Evolutionary conservation across 2,113 vertebrate genomes (phyloP), one percentile per base, ranked within the genome.

Genomic region (Uria lomvia): DNA sequence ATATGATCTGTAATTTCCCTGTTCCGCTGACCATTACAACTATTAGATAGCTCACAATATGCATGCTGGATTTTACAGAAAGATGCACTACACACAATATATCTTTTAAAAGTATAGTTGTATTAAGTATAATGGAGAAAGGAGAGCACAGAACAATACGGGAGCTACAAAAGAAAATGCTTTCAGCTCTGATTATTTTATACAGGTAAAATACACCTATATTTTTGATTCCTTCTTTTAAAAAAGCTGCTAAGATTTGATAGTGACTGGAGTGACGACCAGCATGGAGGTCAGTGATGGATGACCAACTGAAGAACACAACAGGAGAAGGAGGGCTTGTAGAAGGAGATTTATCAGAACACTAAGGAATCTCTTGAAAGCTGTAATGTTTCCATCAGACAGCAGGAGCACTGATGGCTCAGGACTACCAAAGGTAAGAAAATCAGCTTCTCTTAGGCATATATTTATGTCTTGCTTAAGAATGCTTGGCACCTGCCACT

Each of bases 351-450:
- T 43, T 53, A 27, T 38, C 50, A 86, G 63, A 88, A 94, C 42
- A 30, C 0, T 3, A 43, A 71, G 30, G 60, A 60, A 45, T 79
- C 16, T 23, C 4, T 10, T 79, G 70, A 81, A 77, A 90, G 67
- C 59, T 68, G 13, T 47, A 14, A 70, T 34, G 30, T 47, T 90
- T 86, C 72, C 43, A 40, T 13, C 75, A 77, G 59, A 65, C 53
- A 70, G 15, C 63, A 45, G 6, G 38, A 86, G 53, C 26, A 43
- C 3, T 43, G 86, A 75, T 14, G 55, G 55, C 56, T 92, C 88
- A 88, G 66, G 59, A 86, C 71, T 67, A 45, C 71, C 55, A 83
- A 68, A 94, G 96, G 94, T 93, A 96, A 95, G 86, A 80, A 88
- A 91, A 88, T 32, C 34, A 52, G 12, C 45, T 73, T 93, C 55